Evolutionary conservation across 2,113 vertebrate genomes (phyloP).

Genomic region (Lamprotornis superbus): DNA sequence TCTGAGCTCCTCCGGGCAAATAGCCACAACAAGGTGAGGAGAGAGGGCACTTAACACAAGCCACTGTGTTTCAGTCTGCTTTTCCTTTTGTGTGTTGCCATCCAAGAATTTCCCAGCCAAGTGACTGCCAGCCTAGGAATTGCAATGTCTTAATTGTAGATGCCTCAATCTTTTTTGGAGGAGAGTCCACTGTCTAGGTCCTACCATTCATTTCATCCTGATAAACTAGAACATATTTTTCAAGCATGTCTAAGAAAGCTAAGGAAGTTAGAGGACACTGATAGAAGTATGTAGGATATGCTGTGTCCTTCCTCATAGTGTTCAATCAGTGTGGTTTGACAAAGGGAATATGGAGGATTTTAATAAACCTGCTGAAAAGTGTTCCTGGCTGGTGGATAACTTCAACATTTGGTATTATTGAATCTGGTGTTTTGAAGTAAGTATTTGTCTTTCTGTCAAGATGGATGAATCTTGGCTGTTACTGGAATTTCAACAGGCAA

Average conservation of each 20-base stretch:
- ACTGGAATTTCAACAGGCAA: neutral
- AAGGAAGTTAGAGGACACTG: neutral
- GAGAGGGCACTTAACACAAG: neutral
- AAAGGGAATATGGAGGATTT: neutral
- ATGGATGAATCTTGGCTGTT: neutral
- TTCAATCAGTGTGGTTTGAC: neutral
- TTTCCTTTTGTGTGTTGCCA: neutral
- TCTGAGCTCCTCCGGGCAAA: neutral
- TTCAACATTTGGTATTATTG: neutral
- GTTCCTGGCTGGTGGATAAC: neutral
- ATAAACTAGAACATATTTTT: neutral
- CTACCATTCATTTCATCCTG: neutral
- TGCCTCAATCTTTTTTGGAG: neutral
- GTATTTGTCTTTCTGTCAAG: neutral
- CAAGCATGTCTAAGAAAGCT: neutral
- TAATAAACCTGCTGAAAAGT: neutral
- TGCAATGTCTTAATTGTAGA: neutral
- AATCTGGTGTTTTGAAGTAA: neutral
- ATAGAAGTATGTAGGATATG: neutral
- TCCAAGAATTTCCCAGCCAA: neutral
- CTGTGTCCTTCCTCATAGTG: neutral
- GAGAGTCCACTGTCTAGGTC: neutral
- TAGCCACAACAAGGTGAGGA: neutral
- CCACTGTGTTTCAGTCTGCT: neutral
- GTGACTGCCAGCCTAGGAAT: neutral